Percentiles rank a stretch among this genome's conserved stretches.
Conservation (phyloP, 2,888 invertebrate genomes). For the Chalcosyrphus nemorum region DNA sequence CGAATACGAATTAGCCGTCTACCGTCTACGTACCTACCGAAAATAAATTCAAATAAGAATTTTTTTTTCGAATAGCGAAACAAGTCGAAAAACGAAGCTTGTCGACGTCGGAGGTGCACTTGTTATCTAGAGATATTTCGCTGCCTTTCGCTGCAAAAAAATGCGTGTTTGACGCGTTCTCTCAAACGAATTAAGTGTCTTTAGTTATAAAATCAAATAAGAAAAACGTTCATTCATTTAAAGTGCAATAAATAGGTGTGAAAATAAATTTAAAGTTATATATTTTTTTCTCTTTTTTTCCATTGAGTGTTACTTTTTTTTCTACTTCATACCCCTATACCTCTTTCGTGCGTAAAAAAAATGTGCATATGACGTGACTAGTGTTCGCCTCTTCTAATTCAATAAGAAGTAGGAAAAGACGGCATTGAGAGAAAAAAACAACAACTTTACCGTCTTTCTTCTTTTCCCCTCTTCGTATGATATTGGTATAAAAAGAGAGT, state of each 20-base stretch:
- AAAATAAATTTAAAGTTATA: slow-evolving; percentile 1
- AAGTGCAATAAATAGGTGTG: slow-evolving; percentile 62
- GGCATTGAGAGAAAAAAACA: slow-evolving; percentile 17
- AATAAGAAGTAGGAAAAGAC: slow-evolving; percentile 54
- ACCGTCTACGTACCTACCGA: slow-evolving; percentile 10
- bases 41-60: slow-evolving; percentile 67
- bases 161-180: slow-evolving; percentile 27
- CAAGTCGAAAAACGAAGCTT: slow-evolving; percentile 70
- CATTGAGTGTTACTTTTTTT: slow-evolving; percentile 35
- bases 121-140: slow-evolving; percentile 59
- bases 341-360: slow-evolving; percentile 61
- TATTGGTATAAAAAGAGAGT: slow-evolving; percentile 6
- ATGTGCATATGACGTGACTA: slow-evolving; percentile 64
- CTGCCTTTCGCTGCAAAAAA: slow-evolving; percentile 43
- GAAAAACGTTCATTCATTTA: background rate
- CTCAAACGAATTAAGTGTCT: slow-evolving; percentile 23
- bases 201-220: slow-evolving; percentile 11
- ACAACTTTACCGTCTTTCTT: slow-evolving; percentile 43
- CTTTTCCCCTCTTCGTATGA: slow-evolving; percentile 27
- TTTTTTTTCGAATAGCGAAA: slow-evolving; percentile 67
- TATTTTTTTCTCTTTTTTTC: background rate
- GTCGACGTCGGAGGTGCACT: slow-evolving; percentile 72
- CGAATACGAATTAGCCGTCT: too few relatives aligned
- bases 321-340: slow-evolving; percentile 8
- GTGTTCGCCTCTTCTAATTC: slow-evolving; percentile 71